Evolutionary conservation across 1,140 invertebrate genomes (phyloP).

Genomic region (Myzus persicae): DNA sequence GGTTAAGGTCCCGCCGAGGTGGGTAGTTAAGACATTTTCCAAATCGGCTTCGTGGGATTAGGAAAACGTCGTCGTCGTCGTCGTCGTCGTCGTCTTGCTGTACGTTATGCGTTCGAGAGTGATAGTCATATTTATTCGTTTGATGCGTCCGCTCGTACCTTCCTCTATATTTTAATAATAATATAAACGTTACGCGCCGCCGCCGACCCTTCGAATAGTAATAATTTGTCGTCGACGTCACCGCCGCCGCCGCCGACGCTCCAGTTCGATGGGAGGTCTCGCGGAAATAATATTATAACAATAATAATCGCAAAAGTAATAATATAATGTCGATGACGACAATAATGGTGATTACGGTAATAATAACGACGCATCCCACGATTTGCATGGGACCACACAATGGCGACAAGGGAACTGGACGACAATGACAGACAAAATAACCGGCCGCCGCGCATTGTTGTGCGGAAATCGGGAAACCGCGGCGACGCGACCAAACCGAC

Average conservation of each 20-base stretch:
- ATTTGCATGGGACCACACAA: conserved; percentile 18
- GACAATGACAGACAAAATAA: conserved; percentile 44
- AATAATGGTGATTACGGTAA: background rate
- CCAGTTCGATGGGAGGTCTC: background rate
- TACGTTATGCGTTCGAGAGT: background rate
- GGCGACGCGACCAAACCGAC: background rate
- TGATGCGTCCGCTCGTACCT: background rate
- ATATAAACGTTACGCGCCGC: background rate
- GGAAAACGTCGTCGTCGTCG: background rate
- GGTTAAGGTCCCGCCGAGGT: background rate
- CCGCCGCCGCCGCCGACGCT: background rate
- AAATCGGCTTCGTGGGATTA: background rate
- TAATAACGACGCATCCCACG: background rate
- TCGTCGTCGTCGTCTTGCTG: no score
- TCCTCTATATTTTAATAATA: background rate
- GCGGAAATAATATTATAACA: background rate
- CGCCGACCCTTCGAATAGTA: background rate
- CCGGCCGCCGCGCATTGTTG: conserved; percentile 3
- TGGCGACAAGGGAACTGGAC: background rate
- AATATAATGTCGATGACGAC: conserved; percentile 3
- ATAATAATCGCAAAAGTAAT: conserved; percentile 26
- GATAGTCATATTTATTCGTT: background rate
- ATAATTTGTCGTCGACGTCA: background rate
- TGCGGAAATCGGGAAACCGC: conserved; percentile 14
- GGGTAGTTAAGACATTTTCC: background rate